Evolutionary conservation across 2,797 vertebrate species (phyloP).

Genomic region (Adelosebastes latens): DNA sequence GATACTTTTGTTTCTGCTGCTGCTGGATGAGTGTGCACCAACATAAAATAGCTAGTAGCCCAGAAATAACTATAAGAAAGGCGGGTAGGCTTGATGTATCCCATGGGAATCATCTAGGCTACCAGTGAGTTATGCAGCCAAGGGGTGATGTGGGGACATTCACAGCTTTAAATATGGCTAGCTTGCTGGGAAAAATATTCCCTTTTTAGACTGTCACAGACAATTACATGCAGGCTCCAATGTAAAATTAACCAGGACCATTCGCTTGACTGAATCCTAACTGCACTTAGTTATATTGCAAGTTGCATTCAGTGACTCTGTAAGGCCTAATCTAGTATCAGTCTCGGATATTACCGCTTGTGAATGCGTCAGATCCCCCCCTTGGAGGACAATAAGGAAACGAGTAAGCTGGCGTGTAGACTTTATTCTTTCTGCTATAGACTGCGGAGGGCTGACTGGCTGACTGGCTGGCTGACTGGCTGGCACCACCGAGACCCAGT

Average conservation of each 20-base stretch:
- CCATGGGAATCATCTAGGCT: background rate
- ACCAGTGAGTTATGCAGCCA: background rate
- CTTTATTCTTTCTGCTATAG: constrained; percentile 40
- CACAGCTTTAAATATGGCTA: background rate
- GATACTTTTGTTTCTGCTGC: background rate
- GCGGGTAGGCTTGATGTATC: background rate
- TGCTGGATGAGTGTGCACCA: background rate
- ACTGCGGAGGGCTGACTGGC: constrained; percentile 54
- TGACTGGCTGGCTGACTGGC: constrained; percentile 47
- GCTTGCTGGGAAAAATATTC: background rate
- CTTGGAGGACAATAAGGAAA: constrained; percentile 78
- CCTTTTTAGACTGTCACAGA: constrained; percentile 1
- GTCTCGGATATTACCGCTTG: constrained; percentile 47
- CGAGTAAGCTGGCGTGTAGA: constrained; percentile 42
- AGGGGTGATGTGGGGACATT: background rate
- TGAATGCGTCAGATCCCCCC: constrained; percentile 69
- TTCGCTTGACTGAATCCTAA: constrained; percentile 11
- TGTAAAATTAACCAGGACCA: constrained; percentile 16
- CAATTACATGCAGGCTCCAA: background rate
- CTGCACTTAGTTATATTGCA: background rate
- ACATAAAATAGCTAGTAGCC: background rate
- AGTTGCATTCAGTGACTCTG: constrained; percentile 9
- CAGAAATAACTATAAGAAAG: background rate
- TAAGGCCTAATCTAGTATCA: constrained; percentile 34
- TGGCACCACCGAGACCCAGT: constrained; percentile 77